These are phyloP conservation scores for Hypsibius dujardini DNA, from an alignment of 1,140 invertebrate species.

Conservation along the genomic window DNA sequence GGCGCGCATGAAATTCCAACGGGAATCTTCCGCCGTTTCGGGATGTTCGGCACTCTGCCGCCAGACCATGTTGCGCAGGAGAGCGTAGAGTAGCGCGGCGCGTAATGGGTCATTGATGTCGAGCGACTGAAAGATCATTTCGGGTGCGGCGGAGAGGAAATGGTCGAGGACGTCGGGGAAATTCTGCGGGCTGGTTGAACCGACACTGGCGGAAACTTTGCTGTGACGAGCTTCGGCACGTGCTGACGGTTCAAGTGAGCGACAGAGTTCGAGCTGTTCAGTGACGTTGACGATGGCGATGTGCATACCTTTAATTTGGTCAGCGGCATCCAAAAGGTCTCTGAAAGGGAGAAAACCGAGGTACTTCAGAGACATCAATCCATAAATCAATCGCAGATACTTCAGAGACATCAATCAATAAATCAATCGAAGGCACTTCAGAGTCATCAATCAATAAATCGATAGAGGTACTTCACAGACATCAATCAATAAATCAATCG, in stretches of 20 bases:
- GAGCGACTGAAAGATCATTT: not conserved
- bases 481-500: no score
- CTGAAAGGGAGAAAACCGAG: no score
- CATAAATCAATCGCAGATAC: no score
- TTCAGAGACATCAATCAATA: no score
- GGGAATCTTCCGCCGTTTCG: not conserved
- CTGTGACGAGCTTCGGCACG: not conserved
- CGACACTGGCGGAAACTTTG: not conserved
- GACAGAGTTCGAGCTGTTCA: not conserved
- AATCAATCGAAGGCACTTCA: no score
- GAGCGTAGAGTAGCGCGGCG: not conserved
- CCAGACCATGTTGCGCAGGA: not conserved
- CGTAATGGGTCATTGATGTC: not conserved
- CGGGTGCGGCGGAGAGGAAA: not conserved
- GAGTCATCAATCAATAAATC: no score
- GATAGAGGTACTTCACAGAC: no score
- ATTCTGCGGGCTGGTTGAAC: no score
- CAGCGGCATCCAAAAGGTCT: constrained; percentile 33
- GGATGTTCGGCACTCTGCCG: not conserved
- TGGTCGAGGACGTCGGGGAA: not conserved
- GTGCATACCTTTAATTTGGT: constrained; percentile 25
- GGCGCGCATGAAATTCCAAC: not conserved
- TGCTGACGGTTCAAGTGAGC: not conserved
- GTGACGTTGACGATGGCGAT: not conserved
- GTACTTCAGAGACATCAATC: no score